Evolutionary conservation across 2,888 invertebrate genomes (phyloP).

Genomic region (Petrolisthes manimaculis): DNA sequence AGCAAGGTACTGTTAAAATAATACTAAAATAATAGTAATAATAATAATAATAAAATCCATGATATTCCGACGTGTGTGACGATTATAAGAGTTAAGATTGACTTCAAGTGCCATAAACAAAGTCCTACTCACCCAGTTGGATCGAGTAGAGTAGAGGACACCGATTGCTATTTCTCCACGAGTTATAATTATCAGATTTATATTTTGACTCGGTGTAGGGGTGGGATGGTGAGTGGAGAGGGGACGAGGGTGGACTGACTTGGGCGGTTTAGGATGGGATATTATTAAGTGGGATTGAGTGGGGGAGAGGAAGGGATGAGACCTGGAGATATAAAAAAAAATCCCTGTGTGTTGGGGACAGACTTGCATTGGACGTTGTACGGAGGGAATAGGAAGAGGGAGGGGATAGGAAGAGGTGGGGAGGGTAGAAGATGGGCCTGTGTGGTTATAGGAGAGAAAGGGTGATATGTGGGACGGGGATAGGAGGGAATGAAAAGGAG

Average conservation of each 20-base stretch:
- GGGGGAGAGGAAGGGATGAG: not conserved
- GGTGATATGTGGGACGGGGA: not conserved
- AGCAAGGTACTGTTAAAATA: no score
- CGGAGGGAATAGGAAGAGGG: not conserved
- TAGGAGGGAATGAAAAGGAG: not conserved
- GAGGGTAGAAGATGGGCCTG: not conserved
- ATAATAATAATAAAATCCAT: no score
- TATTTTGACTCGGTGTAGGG: no score
- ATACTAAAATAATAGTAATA: no score
- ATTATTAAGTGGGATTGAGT: not conserved
- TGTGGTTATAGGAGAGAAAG: not conserved
- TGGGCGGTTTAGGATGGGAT: not conserved
- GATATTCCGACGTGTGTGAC: no score
- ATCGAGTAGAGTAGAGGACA: no score
- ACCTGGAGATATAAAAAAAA: not conserved
- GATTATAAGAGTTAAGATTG: no score
- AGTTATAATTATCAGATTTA: no score
- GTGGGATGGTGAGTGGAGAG: not conserved
- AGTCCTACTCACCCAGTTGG: no score
- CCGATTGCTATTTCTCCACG: no score
- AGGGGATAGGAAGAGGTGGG: not conserved
- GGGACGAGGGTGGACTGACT: not conserved
- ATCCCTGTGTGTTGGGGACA: not conserved
- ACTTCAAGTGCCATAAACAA: no score
- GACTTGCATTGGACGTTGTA: no score